Percentiles rank a stretch among this genome's conserved stretches.
These are phyloP conservation scores for Vanessa tameamea DNA, from an alignment of 1,140 invertebrate genomes.

Conservation along the genomic window DNA sequence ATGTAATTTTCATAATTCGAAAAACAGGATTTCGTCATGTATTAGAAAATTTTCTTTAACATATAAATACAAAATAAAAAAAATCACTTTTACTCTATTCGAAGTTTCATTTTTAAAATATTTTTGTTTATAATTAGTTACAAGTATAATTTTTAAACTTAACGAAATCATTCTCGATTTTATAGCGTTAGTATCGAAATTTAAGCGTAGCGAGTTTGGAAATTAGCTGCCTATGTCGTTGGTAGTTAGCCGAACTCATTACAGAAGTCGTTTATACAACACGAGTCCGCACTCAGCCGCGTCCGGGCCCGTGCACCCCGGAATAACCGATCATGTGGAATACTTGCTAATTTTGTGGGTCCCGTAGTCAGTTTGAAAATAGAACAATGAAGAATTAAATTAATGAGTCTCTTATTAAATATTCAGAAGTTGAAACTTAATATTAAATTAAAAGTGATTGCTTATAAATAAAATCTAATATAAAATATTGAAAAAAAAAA, in stretches of 20 bases:
- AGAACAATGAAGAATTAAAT: background rate
- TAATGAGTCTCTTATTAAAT: too few relatives aligned
- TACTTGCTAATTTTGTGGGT: conserved; percentile 26
- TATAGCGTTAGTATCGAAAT: conserved; percentile 20
- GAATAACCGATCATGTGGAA: conserved; percentile 37
- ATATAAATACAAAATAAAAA: too few relatives aligned
- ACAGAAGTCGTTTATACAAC: conserved; percentile 58
- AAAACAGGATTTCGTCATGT: too few relatives aligned
- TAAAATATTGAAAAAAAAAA: too few relatives aligned
- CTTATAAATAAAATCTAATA: too few relatives aligned
- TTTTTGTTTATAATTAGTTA: background rate
- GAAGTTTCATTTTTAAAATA: background rate
- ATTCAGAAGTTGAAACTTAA: too few relatives aligned
- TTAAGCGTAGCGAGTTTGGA: conserved; percentile 36
- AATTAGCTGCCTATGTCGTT: conserved; percentile 51
- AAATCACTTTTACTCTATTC: background rate
- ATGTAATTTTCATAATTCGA: background rate
- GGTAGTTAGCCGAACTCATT: conserved; percentile 59
- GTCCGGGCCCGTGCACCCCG: conserved; percentile 25
- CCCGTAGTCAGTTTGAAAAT: conserved; percentile 18
- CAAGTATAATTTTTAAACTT: background rate
- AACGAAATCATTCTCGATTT: background rate
- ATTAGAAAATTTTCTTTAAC: too few relatives aligned
- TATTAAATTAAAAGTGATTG: too few relatives aligned
- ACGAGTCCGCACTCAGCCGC: conserved; percentile 50